Percentiles rank a stretch among this genome's conserved stretches.
phyloP scores from a whole-genome alignment of 30 jellyfish, hydroid and myxozoan species.

The Cassiopea andromeda region DNA sequence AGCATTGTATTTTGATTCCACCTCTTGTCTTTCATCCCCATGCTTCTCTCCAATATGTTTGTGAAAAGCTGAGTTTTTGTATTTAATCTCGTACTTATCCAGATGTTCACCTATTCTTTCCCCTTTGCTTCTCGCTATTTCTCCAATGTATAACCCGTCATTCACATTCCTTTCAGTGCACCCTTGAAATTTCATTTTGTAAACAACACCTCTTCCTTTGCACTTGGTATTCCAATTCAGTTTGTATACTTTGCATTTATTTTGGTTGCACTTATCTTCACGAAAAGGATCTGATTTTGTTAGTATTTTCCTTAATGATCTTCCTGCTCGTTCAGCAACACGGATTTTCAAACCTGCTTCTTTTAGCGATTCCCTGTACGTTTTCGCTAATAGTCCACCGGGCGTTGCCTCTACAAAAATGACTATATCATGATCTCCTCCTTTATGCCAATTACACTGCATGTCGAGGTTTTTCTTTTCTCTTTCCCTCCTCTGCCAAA shows the following conservation, averaged over 20 bases:
- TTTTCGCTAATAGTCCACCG: constrained; percentile 10
- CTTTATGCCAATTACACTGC: constrained; percentile 13
- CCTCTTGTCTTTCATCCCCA: too few relatives aligned
- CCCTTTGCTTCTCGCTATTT: constrained; percentile 21
- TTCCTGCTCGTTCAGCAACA: constrained; percentile 51
- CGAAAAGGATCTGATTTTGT: constrained; percentile 37
- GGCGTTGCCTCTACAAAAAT: constrained; percentile 52
- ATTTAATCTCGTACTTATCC: background rate
- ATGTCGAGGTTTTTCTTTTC: background rate
- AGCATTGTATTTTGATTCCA: too few relatives aligned
- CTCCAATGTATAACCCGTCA: constrained; percentile 20
- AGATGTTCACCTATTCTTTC: constrained; percentile 2
- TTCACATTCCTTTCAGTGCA: background rate
- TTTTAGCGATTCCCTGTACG: constrained; percentile 17
- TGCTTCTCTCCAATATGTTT: too few relatives aligned
- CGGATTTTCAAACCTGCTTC: constrained; percentile 30
- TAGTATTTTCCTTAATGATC: constrained; percentile 15
- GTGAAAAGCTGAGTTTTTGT: too few relatives aligned
- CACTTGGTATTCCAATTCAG: constrained; percentile 16
- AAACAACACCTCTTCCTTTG: constrained; percentile 42
- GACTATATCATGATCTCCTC: constrained; percentile 25
- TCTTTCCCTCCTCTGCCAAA: constrained; percentile 25
- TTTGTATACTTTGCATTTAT: constrained; percentile 11
- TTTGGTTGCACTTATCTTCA: constrained; percentile 3
- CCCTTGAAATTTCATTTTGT: constrained; percentile 16